Percentiles rank a stretch among this genome's conserved stretches.
These are phyloP conservation scores for Latrodectus geometricus DNA, from an alignment of 1,140 invertebrate species.

Conservation along the genomic window DNA sequence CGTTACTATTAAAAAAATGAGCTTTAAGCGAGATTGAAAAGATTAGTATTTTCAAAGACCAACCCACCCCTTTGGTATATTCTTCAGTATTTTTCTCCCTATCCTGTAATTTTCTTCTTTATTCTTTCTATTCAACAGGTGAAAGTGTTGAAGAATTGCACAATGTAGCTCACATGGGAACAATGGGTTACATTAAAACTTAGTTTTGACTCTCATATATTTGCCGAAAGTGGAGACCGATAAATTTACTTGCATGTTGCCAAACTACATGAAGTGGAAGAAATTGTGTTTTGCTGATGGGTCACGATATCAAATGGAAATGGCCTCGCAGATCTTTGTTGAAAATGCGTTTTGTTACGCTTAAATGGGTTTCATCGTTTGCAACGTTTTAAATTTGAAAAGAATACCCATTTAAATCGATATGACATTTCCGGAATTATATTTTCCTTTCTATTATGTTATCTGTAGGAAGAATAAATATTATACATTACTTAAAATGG, in stretches of 20 bases:
- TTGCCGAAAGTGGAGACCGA: neutral
- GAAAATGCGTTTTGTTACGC: neutral
- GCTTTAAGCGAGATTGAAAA: neutral
- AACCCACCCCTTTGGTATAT: neutral
- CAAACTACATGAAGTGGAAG: slow-evolving; percentile 13
- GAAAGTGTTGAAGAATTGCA: slow-evolving; percentile 42
- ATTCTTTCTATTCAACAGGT: neutral
- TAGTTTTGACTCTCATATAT: neutral
- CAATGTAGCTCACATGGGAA: slow-evolving; percentile 23
- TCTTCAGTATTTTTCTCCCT: neutral
- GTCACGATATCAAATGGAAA: slow-evolving; percentile 1
- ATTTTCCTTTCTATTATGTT: no score
- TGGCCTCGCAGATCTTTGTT: neutral
- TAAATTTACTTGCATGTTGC: neutral
- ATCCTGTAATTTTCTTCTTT: slow-evolving; percentile 2
- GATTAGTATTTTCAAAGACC: neutral
- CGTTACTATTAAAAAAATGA: neutral
- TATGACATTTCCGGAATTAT: no score
- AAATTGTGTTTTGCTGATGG: neutral
- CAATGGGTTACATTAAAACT: slow-evolving; percentile 11
- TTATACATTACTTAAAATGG: no score
- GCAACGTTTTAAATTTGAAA: neutral
- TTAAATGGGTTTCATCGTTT: neutral
- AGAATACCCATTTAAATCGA: neutral
- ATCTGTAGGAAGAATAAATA: no score